phyloP scores from a whole-genome alignment of 2,888 invertebrate species.

The Myathropa florea region DNA sequence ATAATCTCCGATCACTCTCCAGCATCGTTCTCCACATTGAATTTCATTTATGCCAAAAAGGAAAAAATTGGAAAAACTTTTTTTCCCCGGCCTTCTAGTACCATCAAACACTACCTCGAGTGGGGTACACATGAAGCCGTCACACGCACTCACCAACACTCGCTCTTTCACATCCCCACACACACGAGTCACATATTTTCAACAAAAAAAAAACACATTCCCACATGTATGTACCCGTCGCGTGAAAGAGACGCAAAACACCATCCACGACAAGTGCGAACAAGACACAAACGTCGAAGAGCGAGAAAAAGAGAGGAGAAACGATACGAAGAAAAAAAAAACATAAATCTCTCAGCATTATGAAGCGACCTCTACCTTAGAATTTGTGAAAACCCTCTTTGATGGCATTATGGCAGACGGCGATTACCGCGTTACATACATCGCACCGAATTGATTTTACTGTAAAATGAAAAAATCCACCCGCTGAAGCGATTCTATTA shows the following conservation, averaged over 20 bases:
- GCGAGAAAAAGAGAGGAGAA: not conserved
- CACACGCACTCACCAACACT: not conserved
- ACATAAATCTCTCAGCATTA: slow-evolving; percentile 62
- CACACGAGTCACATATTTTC: not conserved
- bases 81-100: not conserved
- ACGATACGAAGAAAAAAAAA: slow-evolving; percentile 19
- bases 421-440: slow-evolving; percentile 76
- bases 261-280: not conserved
- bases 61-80: not conserved
- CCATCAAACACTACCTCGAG: not conserved
- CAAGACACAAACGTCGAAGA: not conserved
- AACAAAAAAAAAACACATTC: not conserved
- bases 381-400: slow-evolving; percentile 64
- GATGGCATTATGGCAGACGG: slow-evolving; percentile 74
- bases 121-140: not conserved
- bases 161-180: no score
- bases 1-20: not conserved
- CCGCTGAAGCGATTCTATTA: slow-evolving; percentile 42
- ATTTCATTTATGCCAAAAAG: not conserved
- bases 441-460: slow-evolving; percentile 76
- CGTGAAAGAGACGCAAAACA: not conserved
- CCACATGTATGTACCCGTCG: not conserved
- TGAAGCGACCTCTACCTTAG: slow-evolving; percentile 70
- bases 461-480: slow-evolving; percentile 65
- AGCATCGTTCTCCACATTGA: not conserved